Percentiles rank a stretch among this genome's conserved stretches.
phyloP scores from a whole-genome alignment of 2,797 vertebrate genomes.

The Chelmon rostratus region DNA sequence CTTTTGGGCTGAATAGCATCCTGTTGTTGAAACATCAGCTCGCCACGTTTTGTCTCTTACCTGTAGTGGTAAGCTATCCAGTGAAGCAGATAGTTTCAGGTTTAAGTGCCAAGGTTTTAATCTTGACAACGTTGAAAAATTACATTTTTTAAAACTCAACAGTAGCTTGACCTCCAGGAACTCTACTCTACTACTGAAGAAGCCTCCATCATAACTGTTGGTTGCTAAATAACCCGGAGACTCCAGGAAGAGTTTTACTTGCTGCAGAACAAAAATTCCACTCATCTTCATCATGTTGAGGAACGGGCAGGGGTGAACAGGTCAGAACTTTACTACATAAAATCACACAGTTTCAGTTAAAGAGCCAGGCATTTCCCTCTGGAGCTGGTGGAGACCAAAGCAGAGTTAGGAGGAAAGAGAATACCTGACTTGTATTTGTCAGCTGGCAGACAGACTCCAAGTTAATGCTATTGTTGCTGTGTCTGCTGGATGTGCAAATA shows the following conservation, averaged over 20 bases:
- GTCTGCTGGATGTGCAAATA: background rate
- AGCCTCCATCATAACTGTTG: slow-evolving; percentile 22
- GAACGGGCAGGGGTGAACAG: background rate
- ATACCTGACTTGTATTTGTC: background rate
- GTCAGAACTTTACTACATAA: background rate
- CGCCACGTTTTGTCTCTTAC: background rate
- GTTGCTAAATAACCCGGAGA: background rate
- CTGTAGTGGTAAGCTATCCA: background rate
- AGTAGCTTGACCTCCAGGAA: slow-evolving; percentile 1
- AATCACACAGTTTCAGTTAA: too few species aligned
- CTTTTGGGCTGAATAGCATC: background rate
- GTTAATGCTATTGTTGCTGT: background rate
- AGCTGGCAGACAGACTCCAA: background rate
- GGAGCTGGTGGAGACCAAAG: too few species aligned
- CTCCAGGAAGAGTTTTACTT: too few species aligned
- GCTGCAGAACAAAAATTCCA: background rate
- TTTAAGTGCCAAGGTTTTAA: background rate
- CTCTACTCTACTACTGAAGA: slow-evolving; percentile 24
- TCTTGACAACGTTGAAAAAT: background rate
- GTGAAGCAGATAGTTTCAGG: background rate
- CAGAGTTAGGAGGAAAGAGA: too few species aligned
- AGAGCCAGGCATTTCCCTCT: too few species aligned
- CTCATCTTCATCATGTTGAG: background rate
- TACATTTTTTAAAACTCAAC: background rate
- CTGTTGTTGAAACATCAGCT: too few species aligned